Evolutionary conservation across 1,140 invertebrate species (phyloP), one percentile per base, ranked within the genome.

Genomic region (Zaprionus gabonicus): DNA sequence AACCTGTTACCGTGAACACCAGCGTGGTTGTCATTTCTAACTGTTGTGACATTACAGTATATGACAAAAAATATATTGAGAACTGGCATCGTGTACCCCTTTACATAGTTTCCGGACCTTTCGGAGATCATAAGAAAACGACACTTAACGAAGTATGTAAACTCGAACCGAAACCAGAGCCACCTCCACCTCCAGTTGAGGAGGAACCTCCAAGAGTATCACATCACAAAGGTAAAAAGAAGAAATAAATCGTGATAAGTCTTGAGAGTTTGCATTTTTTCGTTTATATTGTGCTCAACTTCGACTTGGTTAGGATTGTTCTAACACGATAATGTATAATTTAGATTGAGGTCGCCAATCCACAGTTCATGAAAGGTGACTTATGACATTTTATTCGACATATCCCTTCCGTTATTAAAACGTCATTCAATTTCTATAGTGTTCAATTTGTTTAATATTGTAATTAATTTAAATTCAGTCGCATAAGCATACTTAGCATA

Each of bases 401-500:
- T 31, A 6, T 31, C 0, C 7, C 1, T 31, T 31, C 7, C 7
- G 28, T 34, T 3, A 38, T 20, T 38, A 3, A 63, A 17, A 28
- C 41, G 38, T 44, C 38, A 23, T 46, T 20, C n/a, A 46, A 15
- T 46, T 38, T n/a, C n/a, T 27, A 80, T 5, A 28, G 49, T 59
- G 31, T 58, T 27, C 25, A 23, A 68, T 49, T 56, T 56, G n/a
- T 53, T 63, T 36, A 72, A 56, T 46, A 51, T 60, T 80, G 82
- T 87, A 87, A 83, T 84, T 88, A 88, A 90, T 88, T 88, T 83
- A 85, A 90, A 90, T 91, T 88, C 85, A 88, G 85, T 88, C 85
- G 85, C 85, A 82, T 85, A 87, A 88, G 85, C 85, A 87, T 90
- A 90, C 85, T 81, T 87, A 90, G 84, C 71, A 66, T 90, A 85